These are phyloP conservation scores for Cynopterus brachyotis DNA, from an alignment of 2,113 vertebrate genomes.

Conservation along the genomic window DNA sequence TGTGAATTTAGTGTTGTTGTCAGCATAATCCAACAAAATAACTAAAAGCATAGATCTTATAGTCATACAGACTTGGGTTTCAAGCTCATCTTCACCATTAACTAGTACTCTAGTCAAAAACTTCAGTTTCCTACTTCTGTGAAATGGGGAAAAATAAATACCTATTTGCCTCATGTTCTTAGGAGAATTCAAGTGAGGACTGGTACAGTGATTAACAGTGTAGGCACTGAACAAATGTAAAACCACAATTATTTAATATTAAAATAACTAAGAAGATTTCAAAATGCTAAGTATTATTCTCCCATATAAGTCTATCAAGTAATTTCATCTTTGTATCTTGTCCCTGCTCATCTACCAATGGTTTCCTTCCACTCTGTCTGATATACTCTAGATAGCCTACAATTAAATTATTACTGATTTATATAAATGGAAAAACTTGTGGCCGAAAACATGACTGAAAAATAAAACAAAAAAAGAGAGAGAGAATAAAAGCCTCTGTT, in stretches of 20 bases:
- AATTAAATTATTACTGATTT: neutral
- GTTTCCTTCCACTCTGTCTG: neutral
- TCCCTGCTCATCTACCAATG: neutral
- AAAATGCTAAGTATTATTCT: neutral
- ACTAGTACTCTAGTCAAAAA: neutral
- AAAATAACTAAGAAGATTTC: neutral
- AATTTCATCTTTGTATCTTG: neutral
- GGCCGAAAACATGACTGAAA: neutral
- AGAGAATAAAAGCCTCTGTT: conserved; percentile 1
- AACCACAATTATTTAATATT: neutral
- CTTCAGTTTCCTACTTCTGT: neutral
- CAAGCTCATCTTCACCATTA: neutral
- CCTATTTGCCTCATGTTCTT: neutral
- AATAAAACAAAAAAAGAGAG: neutral
- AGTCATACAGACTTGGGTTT: neutral
- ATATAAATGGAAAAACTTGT: neutral
- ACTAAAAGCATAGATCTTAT: neutral
- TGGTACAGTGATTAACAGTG: neutral
- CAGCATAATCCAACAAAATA: neutral
- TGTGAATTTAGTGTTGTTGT: neutral
- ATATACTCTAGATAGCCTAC: neutral
- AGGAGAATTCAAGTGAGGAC: neutral
- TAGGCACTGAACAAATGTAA: neutral
- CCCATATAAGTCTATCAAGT: conserved; percentile 11
- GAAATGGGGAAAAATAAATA: neutral